A percentile compares a stretch with the other conserved stretches of the same genome.
These are phyloP conservation scores for Agrochola litura DNA, from an alignment of 2,888 invertebrate species.

Conservation along the genomic window DNA sequence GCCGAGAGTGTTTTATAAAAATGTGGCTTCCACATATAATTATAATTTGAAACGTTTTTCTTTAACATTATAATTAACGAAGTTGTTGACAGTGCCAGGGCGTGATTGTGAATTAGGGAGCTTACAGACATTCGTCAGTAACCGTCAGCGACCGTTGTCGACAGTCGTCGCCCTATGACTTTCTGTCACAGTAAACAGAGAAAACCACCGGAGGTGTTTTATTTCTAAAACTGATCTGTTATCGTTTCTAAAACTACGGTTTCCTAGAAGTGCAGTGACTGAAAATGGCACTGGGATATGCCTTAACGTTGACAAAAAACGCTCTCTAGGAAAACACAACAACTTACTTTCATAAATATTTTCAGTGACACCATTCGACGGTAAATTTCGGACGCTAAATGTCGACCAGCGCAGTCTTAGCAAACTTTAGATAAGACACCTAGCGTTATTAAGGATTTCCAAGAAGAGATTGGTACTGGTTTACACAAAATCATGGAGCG, in stretches of 20 bases:
- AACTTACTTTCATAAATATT: neutral
- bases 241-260: neutral
- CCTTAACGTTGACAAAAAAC: neutral
- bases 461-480: neutral
- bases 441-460: neutral
- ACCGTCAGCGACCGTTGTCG: neutral
- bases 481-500: neutral
- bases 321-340: neutral
- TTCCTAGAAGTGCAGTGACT: neutral
- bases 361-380: neutral
- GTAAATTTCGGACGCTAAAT: neutral
- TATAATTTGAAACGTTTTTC: conserved; percentile 41
- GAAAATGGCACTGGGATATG: neutral
- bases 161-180: no score
- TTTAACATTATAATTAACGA: conserved; percentile 36
- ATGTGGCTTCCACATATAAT: neutral
- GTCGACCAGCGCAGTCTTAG: neutral
- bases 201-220: neutral
- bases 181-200: neutral
- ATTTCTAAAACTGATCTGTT: neutral
- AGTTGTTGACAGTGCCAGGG: conserved; percentile 35
- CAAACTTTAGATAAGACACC: neutral
- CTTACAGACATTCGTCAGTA: conserved; percentile 1
- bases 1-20: neutral
- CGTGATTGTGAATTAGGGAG: conserved; percentile 1